Conservation (phyloP, 2,888 invertebrate genomes). For the Aphrophora alni region DNA sequence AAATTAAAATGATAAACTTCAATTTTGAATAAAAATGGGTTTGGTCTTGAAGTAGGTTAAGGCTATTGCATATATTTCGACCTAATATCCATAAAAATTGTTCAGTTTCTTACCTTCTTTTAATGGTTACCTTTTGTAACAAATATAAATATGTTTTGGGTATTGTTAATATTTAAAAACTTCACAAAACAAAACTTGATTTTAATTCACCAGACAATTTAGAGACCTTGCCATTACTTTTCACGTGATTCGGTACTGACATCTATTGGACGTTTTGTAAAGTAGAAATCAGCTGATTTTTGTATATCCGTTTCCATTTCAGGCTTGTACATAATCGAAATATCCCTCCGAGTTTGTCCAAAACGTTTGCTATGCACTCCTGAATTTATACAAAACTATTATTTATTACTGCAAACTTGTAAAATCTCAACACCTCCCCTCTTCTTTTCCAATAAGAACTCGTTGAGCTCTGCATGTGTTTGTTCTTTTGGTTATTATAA, state of each 20-base stretch:
- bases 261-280: slow-evolving; percentile 40
- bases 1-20: not conserved
- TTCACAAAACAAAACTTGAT: not conserved
- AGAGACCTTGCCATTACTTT: slow-evolving; percentile 48
- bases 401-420: not conserved
- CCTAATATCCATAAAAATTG: not conserved
- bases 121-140: not conserved
- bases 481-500: no score
- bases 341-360: not conserved
- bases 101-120: not conserved
- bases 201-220: not conserved
- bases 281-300: slow-evolving; percentile 45
- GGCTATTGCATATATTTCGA: not conserved
- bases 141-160: not conserved
- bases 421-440: not conserved
- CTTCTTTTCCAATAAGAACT: not conserved
- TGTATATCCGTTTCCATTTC: not conserved
- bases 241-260: slow-evolving; percentile 51
- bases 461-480: not conserved
- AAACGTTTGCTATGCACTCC: no score
- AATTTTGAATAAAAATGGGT: slow-evolving; percentile 21
- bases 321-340: not conserved
- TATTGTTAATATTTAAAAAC: not conserved
- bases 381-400: no score
- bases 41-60: slow-evolving; percentile 42